A percentile compares a stretch with the other conserved stretches of the same genome.
Conservation (phyloP, 2,113 vertebrate genomes). For the Poecile atricapillus region DNA sequence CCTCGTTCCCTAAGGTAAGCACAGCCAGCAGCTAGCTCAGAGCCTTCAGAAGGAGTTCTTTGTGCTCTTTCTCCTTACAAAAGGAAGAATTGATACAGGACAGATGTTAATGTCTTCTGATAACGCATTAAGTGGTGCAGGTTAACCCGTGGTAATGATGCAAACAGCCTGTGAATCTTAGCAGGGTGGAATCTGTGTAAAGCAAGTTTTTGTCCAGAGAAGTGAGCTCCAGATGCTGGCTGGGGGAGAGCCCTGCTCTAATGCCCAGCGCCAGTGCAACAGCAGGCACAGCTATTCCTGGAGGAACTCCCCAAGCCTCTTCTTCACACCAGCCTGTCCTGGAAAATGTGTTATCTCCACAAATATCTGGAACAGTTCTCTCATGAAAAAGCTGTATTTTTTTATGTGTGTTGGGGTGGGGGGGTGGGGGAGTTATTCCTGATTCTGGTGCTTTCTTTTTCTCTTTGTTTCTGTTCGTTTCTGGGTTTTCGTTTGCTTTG, state of each 20-base stretch:
- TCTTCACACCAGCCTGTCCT: neutral
- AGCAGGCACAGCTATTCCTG: neutral
- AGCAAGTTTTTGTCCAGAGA: neutral
- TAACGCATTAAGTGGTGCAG: neutral
- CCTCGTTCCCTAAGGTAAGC: neutral
- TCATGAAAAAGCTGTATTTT: neutral
- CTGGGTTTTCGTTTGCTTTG: neutral
- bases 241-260: neutral
- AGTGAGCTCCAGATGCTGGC: neutral
- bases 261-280: no score
- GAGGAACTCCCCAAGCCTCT: neutral
- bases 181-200: neutral
- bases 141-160: neutral
- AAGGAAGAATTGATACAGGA: neutral
- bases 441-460: neutral
- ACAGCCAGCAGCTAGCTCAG: neutral
- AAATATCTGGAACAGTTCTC: neutral
- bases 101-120: neutral
- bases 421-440: rapidly evolving
- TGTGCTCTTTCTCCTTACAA: neutral
- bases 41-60: neutral
- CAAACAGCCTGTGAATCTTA: neutral
- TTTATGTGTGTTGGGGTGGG: neutral
- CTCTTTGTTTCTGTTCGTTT: neutral
- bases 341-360: rapidly evolving